Percentiles rank a stretch among this genome's conserved stretches.
Conservation (phyloP, 2,797 vertebrate species). For the Hafferia zeledoni region DNA sequence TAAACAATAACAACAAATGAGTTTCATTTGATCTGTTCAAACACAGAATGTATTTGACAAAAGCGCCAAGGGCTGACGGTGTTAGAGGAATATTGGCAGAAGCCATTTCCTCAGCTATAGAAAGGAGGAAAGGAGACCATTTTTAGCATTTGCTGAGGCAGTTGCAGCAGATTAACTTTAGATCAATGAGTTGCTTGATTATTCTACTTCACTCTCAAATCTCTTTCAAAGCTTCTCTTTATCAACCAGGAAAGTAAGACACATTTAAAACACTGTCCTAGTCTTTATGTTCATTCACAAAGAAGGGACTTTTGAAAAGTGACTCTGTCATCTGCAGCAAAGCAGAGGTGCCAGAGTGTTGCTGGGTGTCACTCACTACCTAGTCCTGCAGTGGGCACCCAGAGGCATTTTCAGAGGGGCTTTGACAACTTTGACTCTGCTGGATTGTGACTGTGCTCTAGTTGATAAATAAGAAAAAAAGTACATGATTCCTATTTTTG, state of each 20-base stretch:
- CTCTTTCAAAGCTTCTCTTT: conserved; percentile 66
- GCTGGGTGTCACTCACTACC: not conserved
- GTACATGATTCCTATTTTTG: not conserved
- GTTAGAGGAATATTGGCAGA: conserved; percentile 68
- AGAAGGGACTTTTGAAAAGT: conserved; percentile 29
- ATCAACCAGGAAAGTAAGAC: conserved; percentile 71
- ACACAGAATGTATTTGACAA: conserved; percentile 32
- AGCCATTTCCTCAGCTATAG: conserved; percentile 53
- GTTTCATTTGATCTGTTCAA: conserved; percentile 73
- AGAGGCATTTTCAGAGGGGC: not conserved
- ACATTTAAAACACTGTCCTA: conserved; percentile 66
- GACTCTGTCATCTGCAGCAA: not conserved
- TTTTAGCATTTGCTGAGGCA: conserved; percentile 69
- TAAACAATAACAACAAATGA: conserved; percentile 75
- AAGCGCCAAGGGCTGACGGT: conserved; percentile 43
- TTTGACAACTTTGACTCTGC: not conserved
- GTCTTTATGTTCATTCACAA: conserved; percentile 69
- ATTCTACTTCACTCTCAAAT: conserved; percentile 63
- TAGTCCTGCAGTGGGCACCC: not conserved
- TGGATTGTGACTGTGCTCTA: not conserved
- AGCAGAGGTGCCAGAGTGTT: not conserved
- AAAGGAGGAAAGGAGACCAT: conserved; percentile 32
- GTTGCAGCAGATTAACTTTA: conserved; percentile 69
- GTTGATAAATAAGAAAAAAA: not conserved
- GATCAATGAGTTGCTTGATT: conserved; percentile 81